Conservation (phyloP, 1,140 invertebrate genomes). For the Sycophila sp. region DNA sequence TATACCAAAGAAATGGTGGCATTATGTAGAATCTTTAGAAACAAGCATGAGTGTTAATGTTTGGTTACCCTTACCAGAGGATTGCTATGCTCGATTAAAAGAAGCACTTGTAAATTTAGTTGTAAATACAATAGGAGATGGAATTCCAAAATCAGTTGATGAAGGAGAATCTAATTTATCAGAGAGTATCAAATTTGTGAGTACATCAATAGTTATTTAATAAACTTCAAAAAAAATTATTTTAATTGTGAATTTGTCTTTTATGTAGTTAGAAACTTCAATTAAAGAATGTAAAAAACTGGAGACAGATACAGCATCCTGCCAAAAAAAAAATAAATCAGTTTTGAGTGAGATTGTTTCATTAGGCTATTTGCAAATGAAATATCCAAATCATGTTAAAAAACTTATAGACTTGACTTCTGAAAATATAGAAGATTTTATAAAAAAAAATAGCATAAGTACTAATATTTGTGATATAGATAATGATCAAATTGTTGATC, state of each 20-base stretch:
- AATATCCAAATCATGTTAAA: conserved; percentile 48
- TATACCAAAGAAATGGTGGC: conserved; percentile 95
- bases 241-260: not conserved
- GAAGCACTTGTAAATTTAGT: conserved; percentile 64
- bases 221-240: conserved; percentile 6
- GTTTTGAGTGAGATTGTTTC: not conserved
- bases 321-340: conserved; percentile 25
- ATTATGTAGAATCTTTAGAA: conserved; percentile 89
- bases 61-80: conserved; percentile 81
- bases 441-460: conserved; percentile 33
- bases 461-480: conserved; percentile 20
- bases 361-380: conserved; percentile 42
- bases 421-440: conserved; percentile 49
- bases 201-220: conserved; percentile 28
- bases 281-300: conserved; percentile 46
- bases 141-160: conserved; percentile 39
- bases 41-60: conserved; percentile 84
- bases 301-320: conserved; percentile 3
- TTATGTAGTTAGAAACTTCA: conserved; percentile 49
- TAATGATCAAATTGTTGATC: too few species aligned
- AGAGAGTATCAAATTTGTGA: conserved; percentile 55
- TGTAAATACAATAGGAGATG: conserved; percentile 52
- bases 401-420: conserved; percentile 41
- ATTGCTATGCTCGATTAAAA: conserved; percentile 56
- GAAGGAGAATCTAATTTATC: conserved; percentile 41